phyloP scores from a whole-genome alignment of 2,888 invertebrate species.

The Melinaea marsaeus region DNA sequence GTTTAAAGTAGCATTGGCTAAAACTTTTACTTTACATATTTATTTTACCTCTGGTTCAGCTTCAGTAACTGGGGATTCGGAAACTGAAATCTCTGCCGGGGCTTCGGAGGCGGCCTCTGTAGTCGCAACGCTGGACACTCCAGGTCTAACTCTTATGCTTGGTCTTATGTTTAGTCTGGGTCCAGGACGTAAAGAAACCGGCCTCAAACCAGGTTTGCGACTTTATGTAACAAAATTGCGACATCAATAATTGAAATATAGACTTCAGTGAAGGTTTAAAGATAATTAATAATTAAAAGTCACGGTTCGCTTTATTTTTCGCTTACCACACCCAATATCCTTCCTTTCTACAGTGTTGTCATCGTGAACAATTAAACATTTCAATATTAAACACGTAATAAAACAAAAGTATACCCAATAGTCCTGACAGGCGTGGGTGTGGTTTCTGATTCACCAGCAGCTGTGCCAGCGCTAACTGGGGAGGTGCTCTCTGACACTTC shows the following conservation, averaged over 20 bases:
- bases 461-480: constrained; percentile 38
- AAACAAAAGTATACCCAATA: constrained; percentile 47
- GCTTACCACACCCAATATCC: too few relatives aligned
- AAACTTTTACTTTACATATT: constrained; percentile 10
- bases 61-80: constrained; percentile 57
- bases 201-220: constrained; percentile 66
- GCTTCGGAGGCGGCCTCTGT: constrained; percentile 68
- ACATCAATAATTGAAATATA: neutral
- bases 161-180: constrained; percentile 79
- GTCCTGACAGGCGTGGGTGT: constrained; percentile 57
- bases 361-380: too few relatives aligned
- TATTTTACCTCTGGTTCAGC: constrained; percentile 56
- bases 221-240: constrained; percentile 36
- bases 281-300: too few relatives aligned
- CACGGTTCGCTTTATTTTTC: too few relatives aligned
- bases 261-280: neutral
- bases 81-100: constrained; percentile 60
- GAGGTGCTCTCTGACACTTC: constrained; percentile 46
- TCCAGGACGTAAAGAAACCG: constrained; percentile 79
- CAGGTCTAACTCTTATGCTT: constrained; percentile 66
- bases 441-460: constrained; percentile 61
- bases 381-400: too few relatives aligned
- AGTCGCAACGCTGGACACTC: constrained; percentile 55
- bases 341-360: too few relatives aligned
- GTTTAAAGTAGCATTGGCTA: constrained; percentile 17